phyloP scores from a whole-genome alignment of 2,113 vertebrate genomes.

The Tamias sibiricus region DNA sequence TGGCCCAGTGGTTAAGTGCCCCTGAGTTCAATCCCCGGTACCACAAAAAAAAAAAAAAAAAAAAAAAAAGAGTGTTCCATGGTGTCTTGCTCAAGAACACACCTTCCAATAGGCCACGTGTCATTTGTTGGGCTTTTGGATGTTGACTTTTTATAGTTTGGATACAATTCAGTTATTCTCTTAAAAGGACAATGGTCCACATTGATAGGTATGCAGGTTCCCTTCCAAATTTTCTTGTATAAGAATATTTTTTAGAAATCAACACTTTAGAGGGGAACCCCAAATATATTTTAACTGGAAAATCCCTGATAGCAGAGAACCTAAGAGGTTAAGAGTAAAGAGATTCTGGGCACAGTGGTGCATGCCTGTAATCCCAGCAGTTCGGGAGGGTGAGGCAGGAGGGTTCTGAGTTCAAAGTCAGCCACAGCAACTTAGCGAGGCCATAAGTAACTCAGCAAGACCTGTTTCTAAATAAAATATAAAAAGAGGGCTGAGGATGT shows the following conservation, averaged over 20 bases:
- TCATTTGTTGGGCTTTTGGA: background rate
- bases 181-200: background rate
- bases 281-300: background rate
- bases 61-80: fast-evolving
- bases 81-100: background rate
- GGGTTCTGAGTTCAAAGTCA: too few species aligned
- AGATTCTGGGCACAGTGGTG: too few species aligned
- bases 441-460: too few species aligned
- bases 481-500: too few species aligned
- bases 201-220: background rate
- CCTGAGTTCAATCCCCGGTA: too few species aligned
- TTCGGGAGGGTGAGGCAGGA: too few species aligned
- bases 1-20: too few species aligned
- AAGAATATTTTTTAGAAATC: background rate
- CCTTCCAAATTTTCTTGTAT: background rate
- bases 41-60: too few species aligned
- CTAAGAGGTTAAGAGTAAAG: background rate
- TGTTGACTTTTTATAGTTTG: constrained; percentile 28
- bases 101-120: background rate
- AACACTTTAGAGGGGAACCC: background rate
- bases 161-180: background rate
- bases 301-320: background rate
- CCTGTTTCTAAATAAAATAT: too few species aligned
- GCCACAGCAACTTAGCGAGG: too few species aligned
- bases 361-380: too few species aligned